Base-by-base conservation (phyloP, 2,113 vertebrate species). In the Cebus imitator region DNA sequence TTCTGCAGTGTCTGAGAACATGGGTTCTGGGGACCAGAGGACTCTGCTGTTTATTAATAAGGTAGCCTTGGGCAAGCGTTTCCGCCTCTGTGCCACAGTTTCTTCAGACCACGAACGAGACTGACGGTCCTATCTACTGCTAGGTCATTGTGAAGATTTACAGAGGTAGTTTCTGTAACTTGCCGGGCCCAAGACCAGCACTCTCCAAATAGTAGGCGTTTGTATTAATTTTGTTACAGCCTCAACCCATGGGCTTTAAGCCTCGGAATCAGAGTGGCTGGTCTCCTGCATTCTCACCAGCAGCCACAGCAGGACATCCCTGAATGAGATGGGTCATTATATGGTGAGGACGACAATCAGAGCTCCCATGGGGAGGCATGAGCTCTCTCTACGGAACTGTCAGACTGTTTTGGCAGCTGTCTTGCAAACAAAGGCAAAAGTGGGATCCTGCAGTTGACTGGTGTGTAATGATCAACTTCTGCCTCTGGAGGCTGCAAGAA, bases 281-380 rank as follows among this genome's bases (percentile, higher is more conserved):
- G 23, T 12, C 11, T 23, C 12, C 8, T 11, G 23, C 1, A 13
- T 64, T 18, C 8, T 76, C 7, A 17, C 1, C 8, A 27, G 17
- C 35, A 57, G 32, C 72, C 72, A 6, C 0, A 5, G 32, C 37
- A 18, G 2, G 45, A 52, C 37, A 2, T 83, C 52, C 27, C 64
- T 37, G 64, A 45, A 30, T 5, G 8, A 30, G 55, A 30, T 8
- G 21, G 21, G n/a, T 20, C 8, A 23, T 21, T 8, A 45, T 25
- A 10, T 21, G 1, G 7, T 7, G 25, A 25, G 25, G 61, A 57
- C 32, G 52, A 76, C 75, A n/a, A 73, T 23, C 73, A 8, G 57
- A 40, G 30, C 35, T 45, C 21, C 35, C 2, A 7, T 0, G 14
- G 68, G 35, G 32, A 57, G 72, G 52, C 23, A 0, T 0, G 8